These are phyloP conservation scores for Tringa solitaria DNA, from an alignment of 2,113 vertebrate species.

Conservation along the genomic window DNA sequence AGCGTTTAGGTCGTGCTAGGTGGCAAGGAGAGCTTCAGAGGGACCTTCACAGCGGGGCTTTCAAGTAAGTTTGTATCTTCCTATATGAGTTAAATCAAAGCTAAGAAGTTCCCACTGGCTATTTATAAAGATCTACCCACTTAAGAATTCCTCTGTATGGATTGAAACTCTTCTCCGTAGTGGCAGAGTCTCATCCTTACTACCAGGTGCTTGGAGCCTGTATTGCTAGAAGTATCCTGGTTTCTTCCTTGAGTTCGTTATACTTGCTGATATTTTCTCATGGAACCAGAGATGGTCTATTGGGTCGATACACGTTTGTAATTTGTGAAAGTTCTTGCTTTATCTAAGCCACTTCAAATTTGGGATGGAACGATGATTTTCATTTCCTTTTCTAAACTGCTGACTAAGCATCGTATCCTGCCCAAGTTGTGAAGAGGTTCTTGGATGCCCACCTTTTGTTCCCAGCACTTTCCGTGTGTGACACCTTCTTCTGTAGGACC, in stretches of 20 bases:
- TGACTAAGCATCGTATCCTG: neutral
- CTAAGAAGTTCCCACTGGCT: neutral
- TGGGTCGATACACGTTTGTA: neutral
- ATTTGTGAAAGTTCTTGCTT: neutral
- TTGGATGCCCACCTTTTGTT: neutral
- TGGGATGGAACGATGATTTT: neutral
- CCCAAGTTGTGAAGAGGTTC: neutral
- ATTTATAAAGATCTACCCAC: neutral
- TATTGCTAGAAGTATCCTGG: neutral
- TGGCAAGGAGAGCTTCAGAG: constrained; percentile 97
- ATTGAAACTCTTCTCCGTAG: neutral
- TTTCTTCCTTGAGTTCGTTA: neutral
- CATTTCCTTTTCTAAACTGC: neutral
- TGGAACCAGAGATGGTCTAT: neutral
- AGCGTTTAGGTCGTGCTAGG: constrained; percentile 88
- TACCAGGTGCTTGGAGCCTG: neutral
- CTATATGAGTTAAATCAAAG: neutral
- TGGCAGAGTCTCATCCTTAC: neutral
- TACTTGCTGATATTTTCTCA: neutral
- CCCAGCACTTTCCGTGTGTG: neutral
- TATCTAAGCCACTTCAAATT: neutral
- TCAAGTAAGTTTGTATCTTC: constrained; percentile 79
- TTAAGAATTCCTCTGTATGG: neutral
- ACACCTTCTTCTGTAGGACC: neutral
- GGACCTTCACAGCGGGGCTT: constrained; percentile 84